Conservation (phyloP, 1,140 invertebrate species). For the Lamellibrachia luymesi region DNA sequence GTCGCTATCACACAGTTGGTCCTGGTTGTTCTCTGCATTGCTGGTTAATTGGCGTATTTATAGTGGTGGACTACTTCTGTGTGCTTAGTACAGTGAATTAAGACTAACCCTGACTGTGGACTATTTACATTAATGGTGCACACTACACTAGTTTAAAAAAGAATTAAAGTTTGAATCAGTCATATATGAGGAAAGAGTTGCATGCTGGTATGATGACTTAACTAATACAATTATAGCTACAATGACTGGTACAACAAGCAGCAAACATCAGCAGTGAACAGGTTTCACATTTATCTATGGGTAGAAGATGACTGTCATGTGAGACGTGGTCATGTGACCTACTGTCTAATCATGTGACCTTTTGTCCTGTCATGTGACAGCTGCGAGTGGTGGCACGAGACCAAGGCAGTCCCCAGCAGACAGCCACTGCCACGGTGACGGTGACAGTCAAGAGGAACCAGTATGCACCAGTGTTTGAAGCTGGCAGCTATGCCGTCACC, state of each 20-base stretch:
- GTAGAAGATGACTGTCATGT: background rate
- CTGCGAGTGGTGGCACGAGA: slow-evolving; percentile 22
- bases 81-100: no score
- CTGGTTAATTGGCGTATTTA: no score
- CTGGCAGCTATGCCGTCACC: slow-evolving; percentile 24
- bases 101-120: no score
- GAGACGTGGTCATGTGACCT: background rate
- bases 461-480: slow-evolving; percentile 16
- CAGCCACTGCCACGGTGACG: slow-evolving; percentile 16
- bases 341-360: background rate
- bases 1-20: no score
- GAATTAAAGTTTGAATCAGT: no score
- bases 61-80: no score
- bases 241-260: background rate
- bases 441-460: slow-evolving; percentile 16
- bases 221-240: background rate
- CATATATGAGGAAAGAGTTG: no score
- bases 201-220: background rate
- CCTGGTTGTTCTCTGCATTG: no score
- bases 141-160: no score
- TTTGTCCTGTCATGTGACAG: background rate
- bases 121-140: no score
- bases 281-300: no score
- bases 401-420: slow-evolving; percentile 21
- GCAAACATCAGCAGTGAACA: no score